Evolutionary conservation across 2,113 vertebrate species (phyloP).

Genomic region (Brienomyrus longianalis): DNA sequence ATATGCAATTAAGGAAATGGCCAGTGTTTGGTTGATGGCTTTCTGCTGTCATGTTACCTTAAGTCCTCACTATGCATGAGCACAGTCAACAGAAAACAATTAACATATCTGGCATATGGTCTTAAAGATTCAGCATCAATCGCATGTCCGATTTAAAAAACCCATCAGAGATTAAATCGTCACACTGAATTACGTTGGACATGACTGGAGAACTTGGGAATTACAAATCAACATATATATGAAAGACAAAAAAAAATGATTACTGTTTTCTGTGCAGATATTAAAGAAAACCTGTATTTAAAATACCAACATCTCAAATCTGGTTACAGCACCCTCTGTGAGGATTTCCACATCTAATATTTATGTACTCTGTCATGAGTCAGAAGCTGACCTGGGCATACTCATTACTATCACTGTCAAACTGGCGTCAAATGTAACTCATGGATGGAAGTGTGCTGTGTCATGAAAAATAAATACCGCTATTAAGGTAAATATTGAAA

Average conservation of each 20-base stretch:
- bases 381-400: not conserved
- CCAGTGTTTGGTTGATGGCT: not conserved
- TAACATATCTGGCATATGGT: not conserved
- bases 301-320: not conserved
- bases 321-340: not conserved
- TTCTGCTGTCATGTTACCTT: not conserved
- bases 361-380: not conserved
- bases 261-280: not conserved
- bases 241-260: constrained; percentile 1
- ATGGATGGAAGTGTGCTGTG: not conserved
- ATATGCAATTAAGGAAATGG: not conserved
- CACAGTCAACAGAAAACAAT: not conserved
- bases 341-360: not conserved
- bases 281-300: not conserved
- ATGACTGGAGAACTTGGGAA: not conserved
- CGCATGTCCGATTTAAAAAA: not conserved
- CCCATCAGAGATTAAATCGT: not conserved
- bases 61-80: not conserved
- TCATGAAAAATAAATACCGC: not conserved
- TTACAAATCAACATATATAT: constrained; percentile 11
- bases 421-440: not conserved
- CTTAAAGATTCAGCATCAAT: not conserved
- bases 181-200: not conserved
- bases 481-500: not conserved
- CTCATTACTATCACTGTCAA: not conserved